Conservation (phyloP, 2,797 vertebrate species). For the Pelodytes ibericus region DNA sequence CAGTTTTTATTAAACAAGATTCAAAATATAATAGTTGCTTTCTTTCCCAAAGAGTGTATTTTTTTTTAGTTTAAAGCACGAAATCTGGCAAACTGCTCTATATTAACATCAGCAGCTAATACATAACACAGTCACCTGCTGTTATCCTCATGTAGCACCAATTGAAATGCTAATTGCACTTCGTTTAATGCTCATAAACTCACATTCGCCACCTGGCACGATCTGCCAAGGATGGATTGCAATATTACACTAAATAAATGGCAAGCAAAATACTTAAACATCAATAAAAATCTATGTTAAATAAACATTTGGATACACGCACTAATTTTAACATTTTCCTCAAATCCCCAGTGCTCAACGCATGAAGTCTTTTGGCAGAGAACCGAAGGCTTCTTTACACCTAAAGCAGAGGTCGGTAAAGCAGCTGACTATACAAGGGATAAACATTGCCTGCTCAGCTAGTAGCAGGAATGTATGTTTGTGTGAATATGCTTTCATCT, state of each 20-base stretch:
- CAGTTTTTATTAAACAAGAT: too few species aligned
- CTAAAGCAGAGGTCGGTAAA: constrained; percentile 44
- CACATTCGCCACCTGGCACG: constrained; percentile 61
- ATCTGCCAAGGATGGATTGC: constrained; percentile 58
- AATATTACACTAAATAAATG: constrained; percentile 55
- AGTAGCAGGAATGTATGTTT: constrained; percentile 23
- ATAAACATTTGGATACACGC: constrained; percentile 54
- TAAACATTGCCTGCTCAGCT: constrained; percentile 52
- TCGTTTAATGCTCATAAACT: constrained; percentile 62
- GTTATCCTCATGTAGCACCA: constrained; percentile 68
- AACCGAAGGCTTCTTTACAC: constrained; percentile 48
- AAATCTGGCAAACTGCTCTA: constrained; percentile 50
- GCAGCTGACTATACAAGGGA: constrained; percentile 25
- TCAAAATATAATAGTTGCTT: too few species aligned
- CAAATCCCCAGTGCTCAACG: constrained; percentile 35
- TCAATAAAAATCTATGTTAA: constrained; percentile 56
- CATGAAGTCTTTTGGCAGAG: constrained; percentile 50
- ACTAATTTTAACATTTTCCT: constrained; percentile 40
- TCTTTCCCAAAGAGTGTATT: too few species aligned
- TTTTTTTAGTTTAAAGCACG: constrained; percentile 41
- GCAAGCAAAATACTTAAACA: constrained; percentile 54
- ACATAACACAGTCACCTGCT: constrained; percentile 67
- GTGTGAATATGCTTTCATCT: constrained; percentile 6
- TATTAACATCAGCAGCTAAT: constrained; percentile 68
- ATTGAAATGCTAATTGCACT: constrained; percentile 71